phyloP scores from a whole-genome alignment of 1,140 invertebrate genomes.

The Myzus persicae region DNA sequence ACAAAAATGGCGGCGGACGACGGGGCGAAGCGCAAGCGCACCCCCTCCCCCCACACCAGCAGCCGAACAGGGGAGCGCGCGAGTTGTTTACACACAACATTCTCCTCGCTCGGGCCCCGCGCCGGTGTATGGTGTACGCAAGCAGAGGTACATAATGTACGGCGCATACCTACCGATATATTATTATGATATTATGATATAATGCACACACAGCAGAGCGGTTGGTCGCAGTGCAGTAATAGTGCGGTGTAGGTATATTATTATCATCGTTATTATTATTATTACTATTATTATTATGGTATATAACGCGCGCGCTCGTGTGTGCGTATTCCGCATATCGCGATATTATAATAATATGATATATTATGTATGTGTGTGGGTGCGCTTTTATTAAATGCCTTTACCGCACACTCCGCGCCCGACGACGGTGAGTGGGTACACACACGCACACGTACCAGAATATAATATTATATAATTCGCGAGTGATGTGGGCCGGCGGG shows the following conservation, averaged over 20 bases:
- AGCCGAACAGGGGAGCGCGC: neutral
- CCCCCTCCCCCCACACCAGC: fast-evolving
- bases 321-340: neutral
- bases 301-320: neutral
- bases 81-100: constrained; percentile 44
- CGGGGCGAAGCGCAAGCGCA: neutral
- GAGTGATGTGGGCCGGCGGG: neutral
- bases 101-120: neutral
- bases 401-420: neutral
- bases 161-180: neutral
- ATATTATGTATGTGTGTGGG: neutral
- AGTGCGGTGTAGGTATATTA: neutral
- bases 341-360: neutral
- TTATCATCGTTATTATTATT: too few species aligned
- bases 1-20: constrained; percentile 40
- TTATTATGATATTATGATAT: neutral
- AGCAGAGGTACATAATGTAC: neutral
- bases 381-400: constrained; percentile 22
- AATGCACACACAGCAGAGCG: neutral
- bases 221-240: neutral
- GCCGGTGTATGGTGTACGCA: neutral
- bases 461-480: neutral
- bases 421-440: neutral
- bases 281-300: too few species aligned
- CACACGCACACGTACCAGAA: neutral